These are phyloP conservation scores for Callithrix jacchus DNA, from an alignment of 2,113 vertebrate genomes.

Conservation along the genomic window DNA sequence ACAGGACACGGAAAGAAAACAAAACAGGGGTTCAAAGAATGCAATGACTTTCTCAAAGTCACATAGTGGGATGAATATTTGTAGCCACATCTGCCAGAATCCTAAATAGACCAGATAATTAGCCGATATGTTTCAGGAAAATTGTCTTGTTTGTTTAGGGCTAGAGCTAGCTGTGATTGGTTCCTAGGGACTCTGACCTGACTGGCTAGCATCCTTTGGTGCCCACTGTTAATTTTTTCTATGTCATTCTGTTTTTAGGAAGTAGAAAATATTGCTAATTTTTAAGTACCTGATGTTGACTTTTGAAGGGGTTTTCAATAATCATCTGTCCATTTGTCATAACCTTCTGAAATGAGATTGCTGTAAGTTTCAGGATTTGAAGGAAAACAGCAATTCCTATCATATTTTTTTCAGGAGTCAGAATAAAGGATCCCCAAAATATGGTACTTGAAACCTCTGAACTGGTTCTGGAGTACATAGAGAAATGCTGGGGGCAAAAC, in stretches of 20 bases:
- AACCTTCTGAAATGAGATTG: neutral
- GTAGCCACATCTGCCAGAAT: neutral
- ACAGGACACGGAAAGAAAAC: neutral
- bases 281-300: neutral
- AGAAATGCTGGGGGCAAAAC: neutral
- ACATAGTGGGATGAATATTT: neutral
- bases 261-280: neutral
- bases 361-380: neutral
- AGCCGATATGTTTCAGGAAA: neutral
- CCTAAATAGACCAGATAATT: neutral
- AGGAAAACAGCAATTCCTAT: neutral
- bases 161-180: neutral
- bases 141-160: neutral
- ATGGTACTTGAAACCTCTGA: neutral
- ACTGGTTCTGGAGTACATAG: neutral
- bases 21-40: neutral
- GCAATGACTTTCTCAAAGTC: neutral
- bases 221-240: neutral
- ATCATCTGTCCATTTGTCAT: neutral
- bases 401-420: neutral
- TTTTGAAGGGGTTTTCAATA: neutral
- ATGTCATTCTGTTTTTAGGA: neutral
- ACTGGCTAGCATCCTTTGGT: neutral
- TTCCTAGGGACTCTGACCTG: neutral
- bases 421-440: neutral